phyloP scores from a whole-genome alignment of 92 coral and sea anemone species.

The Desmophyllum pertusum region DNA sequence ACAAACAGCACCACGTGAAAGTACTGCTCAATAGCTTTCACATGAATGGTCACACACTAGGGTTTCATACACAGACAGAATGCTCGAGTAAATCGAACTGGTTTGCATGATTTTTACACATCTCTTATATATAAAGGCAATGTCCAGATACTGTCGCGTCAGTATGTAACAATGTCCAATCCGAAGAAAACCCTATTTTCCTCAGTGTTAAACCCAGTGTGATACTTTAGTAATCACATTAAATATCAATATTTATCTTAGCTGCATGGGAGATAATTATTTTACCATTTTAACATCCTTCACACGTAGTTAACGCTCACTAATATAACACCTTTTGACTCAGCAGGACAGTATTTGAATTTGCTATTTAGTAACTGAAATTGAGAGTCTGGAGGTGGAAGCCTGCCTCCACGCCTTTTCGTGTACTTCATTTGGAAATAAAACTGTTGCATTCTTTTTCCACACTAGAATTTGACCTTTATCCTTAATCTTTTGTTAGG shows the following conservation, averaged over 20 bases:
- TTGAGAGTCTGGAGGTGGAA: not conserved
- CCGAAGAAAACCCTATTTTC: not conserved
- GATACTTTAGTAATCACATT: slow-evolving; percentile 15
- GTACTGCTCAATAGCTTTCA: too few relatives aligned
- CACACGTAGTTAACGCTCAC: slow-evolving; percentile 28
- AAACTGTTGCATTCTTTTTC: not conserved
- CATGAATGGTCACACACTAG: too few relatives aligned
- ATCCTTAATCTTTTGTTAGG: not conserved
- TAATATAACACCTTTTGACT: not conserved
- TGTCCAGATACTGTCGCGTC: not conserved
- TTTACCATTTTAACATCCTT: slow-evolving; percentile 23
- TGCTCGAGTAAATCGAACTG: not conserved
- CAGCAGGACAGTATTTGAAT: not conserved
- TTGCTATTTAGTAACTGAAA: not conserved
- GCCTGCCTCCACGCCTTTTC: not conserved
- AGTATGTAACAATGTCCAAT: not conserved
- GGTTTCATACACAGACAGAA: too few relatives aligned
- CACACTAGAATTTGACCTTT: slow-evolving; percentile 12
- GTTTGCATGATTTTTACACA: not conserved
- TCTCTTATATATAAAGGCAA: not conserved
- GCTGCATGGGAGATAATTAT: slow-evolving; percentile 28
- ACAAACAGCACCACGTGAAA: too few relatives aligned
- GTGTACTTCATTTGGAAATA: not conserved
- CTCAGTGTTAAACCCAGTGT: not conserved
- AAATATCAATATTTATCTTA: slow-evolving; percentile 23